Conservation (phyloP, 2,113 vertebrate species). For the Octodon degus region DNA sequence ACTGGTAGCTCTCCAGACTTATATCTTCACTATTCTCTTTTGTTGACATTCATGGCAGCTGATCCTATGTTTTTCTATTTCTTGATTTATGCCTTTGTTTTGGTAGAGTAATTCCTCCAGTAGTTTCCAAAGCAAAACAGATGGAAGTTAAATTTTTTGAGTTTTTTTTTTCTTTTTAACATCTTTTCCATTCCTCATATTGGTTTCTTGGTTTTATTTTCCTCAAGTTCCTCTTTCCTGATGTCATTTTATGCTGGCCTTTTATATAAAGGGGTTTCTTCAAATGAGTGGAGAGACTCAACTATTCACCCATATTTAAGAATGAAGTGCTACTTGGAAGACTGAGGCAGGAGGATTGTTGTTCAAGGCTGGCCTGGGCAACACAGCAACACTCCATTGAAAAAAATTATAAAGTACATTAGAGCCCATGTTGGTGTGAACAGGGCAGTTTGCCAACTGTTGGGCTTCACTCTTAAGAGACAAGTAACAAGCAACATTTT, state of each 20-base stretch:
- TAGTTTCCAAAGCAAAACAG: neutral
- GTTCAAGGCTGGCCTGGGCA: neutral
- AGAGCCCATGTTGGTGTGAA: neutral
- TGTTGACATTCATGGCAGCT: neutral
- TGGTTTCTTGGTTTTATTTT: neutral
- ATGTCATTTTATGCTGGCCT: neutral
- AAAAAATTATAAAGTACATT: neutral
- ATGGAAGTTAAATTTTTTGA: neutral
- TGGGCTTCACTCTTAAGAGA: neutral
- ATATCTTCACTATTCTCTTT: neutral
- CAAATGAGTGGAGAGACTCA: neutral
- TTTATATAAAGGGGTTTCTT: conserved; percentile 26
- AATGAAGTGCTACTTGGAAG: neutral
- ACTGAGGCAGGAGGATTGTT: neutral
- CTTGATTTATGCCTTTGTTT: neutral
- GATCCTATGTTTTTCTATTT: neutral
- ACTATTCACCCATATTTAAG: neutral
- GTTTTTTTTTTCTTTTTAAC: neutral
- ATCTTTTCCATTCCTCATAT: neutral
- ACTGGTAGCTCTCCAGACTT: neutral
- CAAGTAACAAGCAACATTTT: neutral
- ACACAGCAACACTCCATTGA: neutral
- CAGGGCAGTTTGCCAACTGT: neutral
- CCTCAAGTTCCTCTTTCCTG: neutral
- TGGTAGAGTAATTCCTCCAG: neutral